Conservation (phyloP, 23 tunicate genomes). For the Trididemnum clinides region DNA sequence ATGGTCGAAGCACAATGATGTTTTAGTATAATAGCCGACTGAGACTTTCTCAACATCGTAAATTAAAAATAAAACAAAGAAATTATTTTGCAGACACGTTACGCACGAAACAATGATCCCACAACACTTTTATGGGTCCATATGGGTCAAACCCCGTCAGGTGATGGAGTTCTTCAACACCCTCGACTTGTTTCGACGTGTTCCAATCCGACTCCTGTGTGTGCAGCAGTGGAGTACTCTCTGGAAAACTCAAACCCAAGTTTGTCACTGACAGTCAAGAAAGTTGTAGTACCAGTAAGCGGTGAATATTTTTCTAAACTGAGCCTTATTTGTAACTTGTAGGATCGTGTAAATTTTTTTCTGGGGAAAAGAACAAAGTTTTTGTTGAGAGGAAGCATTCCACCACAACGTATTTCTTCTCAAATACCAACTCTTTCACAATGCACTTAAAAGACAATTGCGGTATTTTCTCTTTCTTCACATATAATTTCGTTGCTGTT, state of each 20-base stretch:
- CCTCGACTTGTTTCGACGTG: not conserved
- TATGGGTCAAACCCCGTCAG: not conserved
- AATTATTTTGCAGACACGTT: not conserved
- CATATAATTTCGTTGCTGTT: too few relatives aligned
- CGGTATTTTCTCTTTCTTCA: too few relatives aligned
- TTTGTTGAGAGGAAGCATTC: too few relatives aligned
- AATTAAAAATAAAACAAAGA: too few relatives aligned
- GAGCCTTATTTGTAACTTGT: too few relatives aligned
- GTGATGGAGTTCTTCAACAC: slow-evolving; percentile 2
- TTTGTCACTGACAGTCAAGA: not conserved
- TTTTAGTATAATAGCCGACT: not conserved
- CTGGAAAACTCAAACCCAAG: not conserved
- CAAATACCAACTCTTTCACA: too few relatives aligned
- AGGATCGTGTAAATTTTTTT: too few relatives aligned
- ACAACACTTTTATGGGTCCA: slow-evolving; percentile 10
- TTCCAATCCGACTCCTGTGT: not conserved
- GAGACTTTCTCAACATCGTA: too few relatives aligned
- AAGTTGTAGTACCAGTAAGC: not conserved
- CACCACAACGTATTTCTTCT: too few relatives aligned
- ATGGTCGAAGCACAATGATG: not conserved
- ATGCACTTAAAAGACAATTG: too few relatives aligned
- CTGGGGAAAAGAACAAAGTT: too few relatives aligned
- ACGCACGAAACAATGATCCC: not conserved
- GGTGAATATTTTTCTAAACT: too few relatives aligned
- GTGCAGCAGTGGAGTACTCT: not conserved